Base-by-base conservation (phyloP, 2,888 invertebrate genomes). In the Plagodis dolabraria region DNA sequence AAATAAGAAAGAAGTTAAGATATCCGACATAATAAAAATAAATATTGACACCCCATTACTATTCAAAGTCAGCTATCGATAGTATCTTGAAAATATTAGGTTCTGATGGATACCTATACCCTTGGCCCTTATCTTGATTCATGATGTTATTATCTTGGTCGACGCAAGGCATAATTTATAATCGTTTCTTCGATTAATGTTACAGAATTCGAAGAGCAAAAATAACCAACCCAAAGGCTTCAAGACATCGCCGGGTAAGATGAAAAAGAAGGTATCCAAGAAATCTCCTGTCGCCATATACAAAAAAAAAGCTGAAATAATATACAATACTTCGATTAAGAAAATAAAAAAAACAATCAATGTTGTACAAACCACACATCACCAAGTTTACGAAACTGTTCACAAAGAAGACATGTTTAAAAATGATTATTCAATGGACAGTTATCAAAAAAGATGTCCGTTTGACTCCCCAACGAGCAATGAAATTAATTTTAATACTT, bases 191-290 rank as follows among this genome's bases (percentile, higher is more conserved):
- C 38, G 33, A 47, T 46, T 48, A 36, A 42, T 6, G 58, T 65
- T 89, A 65, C 85, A 92, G 92, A 79, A 78, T 63, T 65, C 80
- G 8, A 89, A 88, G 72, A 77, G 76, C 0, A 89, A 84, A 69
- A 73, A 64, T 8, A 75, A 60, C 42, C 82, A 80, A 67, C 53
- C 72, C 7, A 91, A 87, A 70, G 68, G 73, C 45, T 82, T 79
- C 50, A 92, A 89, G 68, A 77, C 75, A 64, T 90, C 92, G 7
- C 92, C 90, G 63, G 89, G 89, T 65, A 92, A 90, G 74, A 80
- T 83, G 46, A 86, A 86, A 69, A 92, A 86, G 71, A 91, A 86
- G 61, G 55, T 67, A n/a, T 57, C 67, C 6, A 91, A 89, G 64
- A 89, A 79, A 63, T 92, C 92, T 5, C 92, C 92, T 40, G 83